Evolutionary conservation across 1,140 invertebrate species (phyloP).

Genomic region (Drosophila yakuba): DNA sequence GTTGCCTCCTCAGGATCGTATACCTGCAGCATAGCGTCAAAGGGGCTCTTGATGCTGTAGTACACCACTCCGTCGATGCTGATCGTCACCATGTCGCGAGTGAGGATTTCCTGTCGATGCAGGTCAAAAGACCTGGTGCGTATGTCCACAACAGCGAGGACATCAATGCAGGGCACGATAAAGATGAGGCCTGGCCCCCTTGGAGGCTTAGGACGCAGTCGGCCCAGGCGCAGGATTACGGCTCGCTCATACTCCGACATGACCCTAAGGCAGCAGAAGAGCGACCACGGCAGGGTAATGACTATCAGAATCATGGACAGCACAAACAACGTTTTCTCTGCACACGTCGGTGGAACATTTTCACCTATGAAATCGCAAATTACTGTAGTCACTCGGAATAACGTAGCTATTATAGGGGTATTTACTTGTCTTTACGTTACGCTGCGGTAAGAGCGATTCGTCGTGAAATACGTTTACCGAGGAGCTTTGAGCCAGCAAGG

Average conservation of each 20-base stretch:
- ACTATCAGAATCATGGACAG: slow-evolving; percentile 91
- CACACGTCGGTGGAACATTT: slow-evolving; percentile 85
- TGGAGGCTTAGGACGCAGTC: slow-evolving; percentile 85
- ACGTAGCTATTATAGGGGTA: too few species aligned
- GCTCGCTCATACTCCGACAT: slow-evolving; percentile 92
- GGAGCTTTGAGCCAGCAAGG: neutral
- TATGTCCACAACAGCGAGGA: slow-evolving; percentile 92
- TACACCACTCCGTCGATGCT: slow-evolving; percentile 96
- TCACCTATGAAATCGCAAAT: slow-evolving; percentile 78
- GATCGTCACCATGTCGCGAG: slow-evolving; percentile 96
- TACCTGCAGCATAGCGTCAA: slow-evolving; percentile 91
- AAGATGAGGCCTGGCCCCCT: slow-evolving; percentile 93
- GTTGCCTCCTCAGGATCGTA: slow-evolving; percentile 91
- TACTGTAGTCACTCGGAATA: neutral
- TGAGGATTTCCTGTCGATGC: slow-evolving; percentile 89
- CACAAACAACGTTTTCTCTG: slow-evolving; percentile 91
- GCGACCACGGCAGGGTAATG: slow-evolving; percentile 92
- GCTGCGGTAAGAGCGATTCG: slow-evolving; percentile 25
- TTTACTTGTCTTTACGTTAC: slow-evolving; percentile 62
- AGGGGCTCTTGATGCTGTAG: slow-evolving; percentile 91
- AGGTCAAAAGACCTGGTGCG: slow-evolving; percentile 87
- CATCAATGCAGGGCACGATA: slow-evolving; percentile 94
- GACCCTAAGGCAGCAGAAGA: slow-evolving; percentile 91
- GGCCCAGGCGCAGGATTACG: slow-evolving; percentile 93
- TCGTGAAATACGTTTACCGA: slow-evolving; percentile 13